Evolutionary conservation across 2,797 vertebrate genomes (phyloP).

Genomic region (Lepilemur septentrionalis): DNA sequence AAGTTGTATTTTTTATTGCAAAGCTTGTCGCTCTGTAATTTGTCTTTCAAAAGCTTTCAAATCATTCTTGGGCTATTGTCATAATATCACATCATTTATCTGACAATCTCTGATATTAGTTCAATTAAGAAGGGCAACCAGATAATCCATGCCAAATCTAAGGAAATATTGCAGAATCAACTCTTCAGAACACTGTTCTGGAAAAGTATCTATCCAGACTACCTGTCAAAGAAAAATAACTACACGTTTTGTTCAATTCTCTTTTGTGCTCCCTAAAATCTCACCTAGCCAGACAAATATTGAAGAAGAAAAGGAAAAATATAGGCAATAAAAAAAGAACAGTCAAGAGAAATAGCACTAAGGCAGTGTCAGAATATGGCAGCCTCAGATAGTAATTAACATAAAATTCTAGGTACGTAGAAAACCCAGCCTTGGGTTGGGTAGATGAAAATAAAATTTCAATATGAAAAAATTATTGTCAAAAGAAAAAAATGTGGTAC

Average conservation of each 20-base stretch:
- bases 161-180: constrained; percentile 8
- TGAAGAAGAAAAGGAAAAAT: neutral
- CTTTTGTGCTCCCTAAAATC: neutral
- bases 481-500: constrained; percentile 54
- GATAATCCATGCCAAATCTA: neutral
- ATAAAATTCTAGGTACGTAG: neutral
- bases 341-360: neutral
- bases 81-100: constrained; percentile 15
- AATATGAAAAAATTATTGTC: constrained; percentile 49
- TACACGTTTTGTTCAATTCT: neutral
- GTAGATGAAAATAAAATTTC: constrained; percentile 50
- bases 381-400: neutral
- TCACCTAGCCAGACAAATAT: neutral
- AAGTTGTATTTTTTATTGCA: neutral
- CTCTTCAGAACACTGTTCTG: neutral
- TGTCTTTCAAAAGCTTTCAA: constrained; percentile 31
- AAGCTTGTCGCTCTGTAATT: constrained; percentile 11
- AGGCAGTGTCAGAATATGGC: neutral
- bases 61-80: neutral
- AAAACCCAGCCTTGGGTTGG: neutral
- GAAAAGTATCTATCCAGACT: neutral
- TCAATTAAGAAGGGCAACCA: neutral
- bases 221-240: neutral
- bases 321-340: neutral
- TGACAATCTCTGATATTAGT: neutral